phyloP scores from a whole-genome alignment of 2,888 invertebrate species.

The Rutpela maculata region DNA sequence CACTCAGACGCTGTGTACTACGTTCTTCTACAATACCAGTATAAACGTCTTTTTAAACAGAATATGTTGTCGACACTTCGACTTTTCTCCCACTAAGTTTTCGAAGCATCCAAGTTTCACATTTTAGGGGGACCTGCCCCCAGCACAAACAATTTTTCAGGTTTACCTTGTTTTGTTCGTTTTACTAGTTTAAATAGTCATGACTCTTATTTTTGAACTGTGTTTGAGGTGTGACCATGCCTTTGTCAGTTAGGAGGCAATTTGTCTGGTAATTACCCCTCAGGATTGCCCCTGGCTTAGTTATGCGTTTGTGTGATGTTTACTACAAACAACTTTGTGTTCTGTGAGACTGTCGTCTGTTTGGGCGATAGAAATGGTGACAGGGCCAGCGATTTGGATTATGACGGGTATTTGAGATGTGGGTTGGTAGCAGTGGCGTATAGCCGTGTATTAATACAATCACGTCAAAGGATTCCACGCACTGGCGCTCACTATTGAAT shows the following conservation, averaged over 20 bases:
- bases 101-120: too few species aligned
- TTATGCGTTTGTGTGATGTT: constrained; percentile 21
- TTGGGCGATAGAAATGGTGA: constrained; percentile 33
- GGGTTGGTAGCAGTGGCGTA: constrained; percentile 33
- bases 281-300: not conserved
- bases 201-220: not conserved
- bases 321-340: constrained; percentile 22
- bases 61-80: too few species aligned
- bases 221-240: not conserved
- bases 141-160: too few species aligned
- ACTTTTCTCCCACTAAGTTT: too few species aligned
- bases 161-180: too few species aligned
- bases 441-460: constrained; percentile 46
- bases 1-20: too few species aligned
- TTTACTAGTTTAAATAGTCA: not conserved
- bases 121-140: too few species aligned
- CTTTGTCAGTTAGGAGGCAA: not conserved
- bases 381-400: constrained; percentile 48
- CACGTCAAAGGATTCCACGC: constrained; percentile 65
- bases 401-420: constrained; percentile 51
- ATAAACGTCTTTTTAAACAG: too few species aligned
- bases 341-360: constrained; percentile 19
- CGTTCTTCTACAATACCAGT: too few species aligned
- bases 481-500: constrained; percentile 60
- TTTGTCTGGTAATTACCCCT: not conserved